Percentiles rank a stretch among this genome's conserved stretches.
These are phyloP conservation scores for Netta rufina DNA, from an alignment of 2,797 vertebrate genomes.

Conservation along the genomic window DNA sequence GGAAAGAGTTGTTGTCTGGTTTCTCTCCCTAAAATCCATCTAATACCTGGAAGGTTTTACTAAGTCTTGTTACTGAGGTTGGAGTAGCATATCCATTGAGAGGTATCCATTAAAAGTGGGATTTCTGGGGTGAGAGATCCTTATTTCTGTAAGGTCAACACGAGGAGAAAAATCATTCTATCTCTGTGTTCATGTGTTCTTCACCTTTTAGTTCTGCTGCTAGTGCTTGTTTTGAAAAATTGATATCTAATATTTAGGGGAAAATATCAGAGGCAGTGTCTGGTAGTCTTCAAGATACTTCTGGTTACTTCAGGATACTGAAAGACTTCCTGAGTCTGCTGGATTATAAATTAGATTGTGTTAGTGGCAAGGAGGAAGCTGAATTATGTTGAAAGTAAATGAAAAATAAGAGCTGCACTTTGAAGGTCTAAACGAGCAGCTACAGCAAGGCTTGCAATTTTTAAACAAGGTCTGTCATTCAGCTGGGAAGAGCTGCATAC, in stretches of 20 bases:
- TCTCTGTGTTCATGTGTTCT: not conserved
- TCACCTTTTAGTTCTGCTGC: too few relatives aligned
- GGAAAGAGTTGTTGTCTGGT: not conserved
- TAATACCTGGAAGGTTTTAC: not conserved
- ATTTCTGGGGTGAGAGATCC: not conserved
- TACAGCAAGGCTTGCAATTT: not conserved
- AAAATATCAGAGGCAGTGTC: not conserved
- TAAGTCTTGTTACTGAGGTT: not conserved
- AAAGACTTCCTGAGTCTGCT: not conserved
- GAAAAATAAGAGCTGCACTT: not conserved
- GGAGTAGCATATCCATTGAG: not conserved
- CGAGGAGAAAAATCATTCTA: not conserved
- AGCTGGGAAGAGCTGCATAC: not conserved
- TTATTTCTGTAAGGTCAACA: rapidly evolving
- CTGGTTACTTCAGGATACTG: too few relatives aligned
- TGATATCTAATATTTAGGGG: not conserved
- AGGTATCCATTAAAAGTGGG: not conserved
- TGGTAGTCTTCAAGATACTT: not conserved
- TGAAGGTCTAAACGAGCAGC: not conserved
- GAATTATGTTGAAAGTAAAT: not conserved
- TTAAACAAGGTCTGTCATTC: not conserved
- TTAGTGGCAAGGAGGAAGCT: not conserved
- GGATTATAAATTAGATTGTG: not conserved
- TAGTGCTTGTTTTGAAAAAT: not conserved
- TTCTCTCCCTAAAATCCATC: not conserved